These are phyloP conservation scores for Tetramorium bicarinatum DNA, from an alignment of 2,888 invertebrate species.

Conservation along the genomic window DNA sequence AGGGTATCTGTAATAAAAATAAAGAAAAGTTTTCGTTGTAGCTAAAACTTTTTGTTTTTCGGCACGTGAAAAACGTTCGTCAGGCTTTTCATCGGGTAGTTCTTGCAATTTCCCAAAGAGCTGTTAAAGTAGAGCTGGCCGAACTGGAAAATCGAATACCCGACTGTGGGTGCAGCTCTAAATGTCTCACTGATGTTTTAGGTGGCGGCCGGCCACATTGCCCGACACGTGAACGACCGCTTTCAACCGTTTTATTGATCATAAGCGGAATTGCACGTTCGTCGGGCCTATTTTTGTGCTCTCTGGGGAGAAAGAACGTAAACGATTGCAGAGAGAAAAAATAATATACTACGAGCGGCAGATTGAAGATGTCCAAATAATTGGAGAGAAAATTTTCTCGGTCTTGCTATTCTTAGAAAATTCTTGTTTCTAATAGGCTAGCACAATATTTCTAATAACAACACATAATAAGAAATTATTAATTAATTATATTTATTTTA, in stretches of 20 bases:
- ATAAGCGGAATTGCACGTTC: slow-evolving; percentile 26
- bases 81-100: slow-evolving; percentile 2
- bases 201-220: slow-evolving; percentile 17
- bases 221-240: slow-evolving; percentile 42
- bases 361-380: slow-evolving; percentile 17
- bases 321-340: slow-evolving; percentile 8
- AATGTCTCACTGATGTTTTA: slow-evolving; percentile 38
- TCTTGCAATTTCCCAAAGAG: slow-evolving; percentile 17
- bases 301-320: not conserved
- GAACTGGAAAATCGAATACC: slow-evolving; percentile 30
- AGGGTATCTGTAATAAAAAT: slow-evolving; percentile 18
- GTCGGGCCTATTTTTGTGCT: slow-evolving; percentile 17
- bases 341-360: not conserved
- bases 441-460: too few species aligned
- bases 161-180: slow-evolving; percentile 25
- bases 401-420: not conserved
- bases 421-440: not conserved
- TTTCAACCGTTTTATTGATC: slow-evolving; percentile 43
- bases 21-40: slow-evolving; percentile 2
- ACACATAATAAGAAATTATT: too few species aligned
- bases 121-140: slow-evolving; percentile 43
- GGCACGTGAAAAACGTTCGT: slow-evolving; percentile 3
- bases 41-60: slow-evolving; percentile 1
- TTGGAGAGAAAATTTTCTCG: not conserved
- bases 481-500: not conserved